Conservation (phyloP, 2,888 invertebrate species). For the Apamea anceps region DNA sequence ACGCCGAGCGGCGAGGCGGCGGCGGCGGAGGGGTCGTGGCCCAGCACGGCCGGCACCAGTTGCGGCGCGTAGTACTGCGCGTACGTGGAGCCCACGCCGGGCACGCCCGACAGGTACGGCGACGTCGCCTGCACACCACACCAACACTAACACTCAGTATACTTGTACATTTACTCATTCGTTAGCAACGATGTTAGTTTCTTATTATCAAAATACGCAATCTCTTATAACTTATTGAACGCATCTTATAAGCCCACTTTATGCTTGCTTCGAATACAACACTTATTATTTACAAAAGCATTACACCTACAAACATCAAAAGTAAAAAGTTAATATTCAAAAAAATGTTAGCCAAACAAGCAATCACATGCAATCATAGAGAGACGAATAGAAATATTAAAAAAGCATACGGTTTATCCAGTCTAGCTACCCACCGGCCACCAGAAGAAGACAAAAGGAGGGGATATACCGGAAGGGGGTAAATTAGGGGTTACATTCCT, state of each 20-base stretch:
- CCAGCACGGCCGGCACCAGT: slow-evolving; percentile 97
- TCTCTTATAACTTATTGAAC: slow-evolving; percentile 29
- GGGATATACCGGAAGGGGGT: slow-evolving; percentile 67
- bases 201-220: slow-evolving; percentile 45
- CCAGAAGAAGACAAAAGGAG: slow-evolving; percentile 76
- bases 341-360: slow-evolving; percentile 81
- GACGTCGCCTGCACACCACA: slow-evolving; percentile 93
- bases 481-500: slow-evolving; percentile 52
- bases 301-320: slow-evolving; percentile 53
- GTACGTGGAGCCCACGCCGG: slow-evolving; percentile 96
- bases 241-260: slow-evolving; percentile 51
- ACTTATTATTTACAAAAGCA: slow-evolving; percentile 60
- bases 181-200: slow-evolving; percentile 35
- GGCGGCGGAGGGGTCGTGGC: slow-evolving; percentile 95
- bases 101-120: slow-evolving; percentile 97
- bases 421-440: slow-evolving; percentile 86
- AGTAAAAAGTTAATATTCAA: slow-evolving; percentile 43
- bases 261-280: slow-evolving; percentile 59
- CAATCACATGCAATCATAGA: slow-evolving; percentile 81
- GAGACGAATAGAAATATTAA: slow-evolving; percentile 78
- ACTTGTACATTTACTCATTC: slow-evolving; percentile 60
- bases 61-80: slow-evolving; percentile 97
- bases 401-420: slow-evolving; percentile 84
- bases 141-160: slow-evolving; percentile 66
- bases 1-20: slow-evolving; percentile 95